phyloP scores from a whole-genome alignment of 1,140 invertebrate species.

The Anoplophora glabripennis region DNA sequence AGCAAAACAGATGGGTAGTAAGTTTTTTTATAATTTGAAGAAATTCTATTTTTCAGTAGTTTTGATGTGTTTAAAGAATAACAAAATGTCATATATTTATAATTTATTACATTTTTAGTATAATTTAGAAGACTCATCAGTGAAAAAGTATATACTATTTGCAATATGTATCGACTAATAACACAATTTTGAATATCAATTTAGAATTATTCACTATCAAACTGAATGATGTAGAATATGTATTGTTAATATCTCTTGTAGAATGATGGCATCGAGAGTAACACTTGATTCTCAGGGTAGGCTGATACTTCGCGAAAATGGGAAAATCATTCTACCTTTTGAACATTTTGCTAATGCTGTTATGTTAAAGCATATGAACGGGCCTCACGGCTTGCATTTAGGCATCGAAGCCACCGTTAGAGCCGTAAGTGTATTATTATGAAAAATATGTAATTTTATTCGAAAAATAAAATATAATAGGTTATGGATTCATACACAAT shows the following conservation, averaged over 20 bases:
- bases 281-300: conserved; percentile 79
- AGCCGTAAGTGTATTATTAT: conserved; percentile 57
- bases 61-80: too few relatives aligned
- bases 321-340: conserved; percentile 82
- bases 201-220: too few relatives aligned
- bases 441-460: neutral
- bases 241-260: conserved; percentile 47
- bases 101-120: too few relatives aligned
- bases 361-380: conserved; percentile 85
- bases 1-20: too few relatives aligned
- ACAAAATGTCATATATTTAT: too few relatives aligned
- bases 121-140: too few relatives aligned
- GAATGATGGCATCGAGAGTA: conserved; percentile 79
- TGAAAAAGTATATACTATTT: too few relatives aligned
- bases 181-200: too few relatives aligned
- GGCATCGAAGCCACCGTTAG: conserved; percentile 76
- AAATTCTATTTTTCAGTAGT: too few relatives aligned
- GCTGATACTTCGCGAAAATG: conserved; percentile 76
- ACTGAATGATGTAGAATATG: too few relatives aligned
- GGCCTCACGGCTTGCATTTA: conserved; percentile 77
- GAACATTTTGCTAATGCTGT: conserved; percentile 87
- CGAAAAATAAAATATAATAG: conserved; percentile 39
- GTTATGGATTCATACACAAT: conserved; percentile 83
- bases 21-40: too few relatives aligned
- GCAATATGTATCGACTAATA: too few relatives aligned